phyloP scores from a whole-genome alignment of 1,140 invertebrate genomes.

The Varroa destructor region DNA sequence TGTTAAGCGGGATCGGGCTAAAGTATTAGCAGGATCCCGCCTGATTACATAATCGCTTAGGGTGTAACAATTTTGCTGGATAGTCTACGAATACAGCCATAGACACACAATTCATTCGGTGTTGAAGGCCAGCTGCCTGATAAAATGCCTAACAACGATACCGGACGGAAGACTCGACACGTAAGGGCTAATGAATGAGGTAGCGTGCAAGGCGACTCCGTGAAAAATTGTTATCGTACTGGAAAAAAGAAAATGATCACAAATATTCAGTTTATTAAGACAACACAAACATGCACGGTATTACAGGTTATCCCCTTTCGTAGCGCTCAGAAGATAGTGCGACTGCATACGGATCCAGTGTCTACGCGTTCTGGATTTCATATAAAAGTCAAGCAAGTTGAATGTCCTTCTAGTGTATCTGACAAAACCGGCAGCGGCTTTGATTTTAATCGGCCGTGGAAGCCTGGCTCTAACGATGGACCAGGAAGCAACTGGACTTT shows the following conservation, averaged over 20 bases:
- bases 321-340: slow-evolving; percentile 33
- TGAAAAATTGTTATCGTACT: no score
- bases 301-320: slow-evolving; percentile 31
- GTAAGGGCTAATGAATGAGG: no score
- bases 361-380: slow-evolving; percentile 34
- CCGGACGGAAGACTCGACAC: not conserved
- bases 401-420: slow-evolving; percentile 31
- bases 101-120: no score
- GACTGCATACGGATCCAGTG: slow-evolving; percentile 34
- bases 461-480: not conserved
- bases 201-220: no score
- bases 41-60: no score
- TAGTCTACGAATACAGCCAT: no score
- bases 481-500: not conserved
- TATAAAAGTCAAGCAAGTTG: slow-evolving; percentile 35
- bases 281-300: slow-evolving; percentile 4
- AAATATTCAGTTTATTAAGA: slow-evolving; percentile 19
- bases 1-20: no score
- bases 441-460: not conserved
- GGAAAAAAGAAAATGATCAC: not conserved
- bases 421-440: not conserved
- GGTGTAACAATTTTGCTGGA: no score
- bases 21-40: no score
- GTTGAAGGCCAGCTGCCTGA: no score
- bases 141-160: not conserved